These are phyloP conservation scores for Triplophysa dalaica DNA, from an alignment of 2,113 vertebrate genomes.

Conservation along the genomic window DNA sequence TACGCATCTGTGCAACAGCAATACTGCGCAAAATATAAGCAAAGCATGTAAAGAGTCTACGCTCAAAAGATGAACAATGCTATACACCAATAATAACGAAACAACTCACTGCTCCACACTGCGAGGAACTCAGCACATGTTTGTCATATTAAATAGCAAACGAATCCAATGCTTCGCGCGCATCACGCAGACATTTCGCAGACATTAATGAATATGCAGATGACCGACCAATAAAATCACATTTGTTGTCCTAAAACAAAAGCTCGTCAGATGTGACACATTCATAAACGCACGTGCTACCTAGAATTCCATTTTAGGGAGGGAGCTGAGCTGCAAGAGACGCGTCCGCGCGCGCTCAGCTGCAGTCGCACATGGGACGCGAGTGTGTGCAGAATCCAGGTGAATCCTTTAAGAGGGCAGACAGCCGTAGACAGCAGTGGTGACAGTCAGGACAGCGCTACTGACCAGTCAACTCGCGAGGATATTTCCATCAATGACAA, in stretches of 20 bases:
- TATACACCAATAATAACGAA: not conserved
- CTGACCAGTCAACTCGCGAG: not conserved
- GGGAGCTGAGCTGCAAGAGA: constrained; percentile 22
- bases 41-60: not conserved
- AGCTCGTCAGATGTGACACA: not conserved
- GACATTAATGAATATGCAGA: not conserved
- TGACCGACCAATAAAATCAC: not conserved
- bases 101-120: not conserved
- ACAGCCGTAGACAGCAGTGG: constrained; percentile 8
- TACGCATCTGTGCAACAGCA: not conserved
- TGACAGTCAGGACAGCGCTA: constrained; percentile 11
- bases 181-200: not conserved
- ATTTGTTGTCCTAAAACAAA: not conserved
- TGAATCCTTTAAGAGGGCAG: constrained; percentile 34
- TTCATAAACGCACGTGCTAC: constrained; percentile 17
- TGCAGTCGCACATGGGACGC: not conserved
- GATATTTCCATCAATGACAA: not conserved
- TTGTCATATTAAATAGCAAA: not conserved
- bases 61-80: not conserved
- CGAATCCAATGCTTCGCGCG: not conserved
- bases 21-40: not conserved
- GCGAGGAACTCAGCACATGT: not conserved
- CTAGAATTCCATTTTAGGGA: constrained; percentile 52
- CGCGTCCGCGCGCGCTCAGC: not conserved
- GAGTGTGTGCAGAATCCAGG: not conserved